Base-by-base conservation (phyloP, 2,113 vertebrate genomes). In the Brachirus orientalis region DNA sequence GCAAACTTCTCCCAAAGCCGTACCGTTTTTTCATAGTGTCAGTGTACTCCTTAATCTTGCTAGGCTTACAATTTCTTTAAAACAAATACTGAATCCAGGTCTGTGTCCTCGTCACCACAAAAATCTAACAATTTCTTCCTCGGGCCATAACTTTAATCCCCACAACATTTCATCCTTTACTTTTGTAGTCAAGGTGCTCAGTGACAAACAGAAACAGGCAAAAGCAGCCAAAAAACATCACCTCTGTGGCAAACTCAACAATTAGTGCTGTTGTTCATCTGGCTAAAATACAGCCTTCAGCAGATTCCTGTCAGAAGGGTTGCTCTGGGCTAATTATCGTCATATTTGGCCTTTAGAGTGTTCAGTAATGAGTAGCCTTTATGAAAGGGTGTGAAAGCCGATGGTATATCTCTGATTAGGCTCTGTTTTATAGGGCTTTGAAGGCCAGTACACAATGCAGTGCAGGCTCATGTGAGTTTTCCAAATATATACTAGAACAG, bases 301-400 rank as follows among this genome's bases (percentile, higher is more conserved):
- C 18, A 59, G 4, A 47, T 11, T 38, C 19, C 12, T 16, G 35
- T 37, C 41, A 19, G 4, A 12, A 6, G 6, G 9, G 11, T 3
- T 50, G 33, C 43, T 53, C 9, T 0, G 50, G 22, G 48, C 69
- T 56, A 8, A 66, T 82, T 65, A 44, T 50, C 47, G 56, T 53
- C 41, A 47, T 52, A 17, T 72, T 52, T 52, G 68, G 38, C 57
- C 51, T 78, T 78, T 46, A 22, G 16, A n/a, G 12, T 37, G 10
- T 58, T 41, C 58, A 33, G 17, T 63, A 54, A 75, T 48, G 67
- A 68, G 54, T 41, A n/a, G 33, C 18, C 8, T 22, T n/a, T 22
- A 19, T 67, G 28, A 11, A 40, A 68, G 44, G 48, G 55, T 56
- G 77, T 56, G 65, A 51, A 56, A 11, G 12, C 50, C 12, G 10